Evolutionary conservation across 2,888 invertebrate species (phyloP).

Genomic region (Lochmaea crataegi): DNA sequence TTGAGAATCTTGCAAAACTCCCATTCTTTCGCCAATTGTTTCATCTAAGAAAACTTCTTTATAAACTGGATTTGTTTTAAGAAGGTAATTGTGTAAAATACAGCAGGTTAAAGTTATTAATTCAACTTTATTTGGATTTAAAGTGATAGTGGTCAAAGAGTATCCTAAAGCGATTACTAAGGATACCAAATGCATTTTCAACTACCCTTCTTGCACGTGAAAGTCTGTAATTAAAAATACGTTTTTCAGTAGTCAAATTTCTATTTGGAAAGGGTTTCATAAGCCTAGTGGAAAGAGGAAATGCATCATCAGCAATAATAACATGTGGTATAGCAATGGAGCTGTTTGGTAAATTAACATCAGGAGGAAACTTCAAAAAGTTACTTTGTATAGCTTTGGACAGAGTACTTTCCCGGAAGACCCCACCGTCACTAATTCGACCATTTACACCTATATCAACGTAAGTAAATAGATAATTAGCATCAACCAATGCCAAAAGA

Average conservation of each 20-base stretch:
- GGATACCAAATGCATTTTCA: constrained; percentile 14
- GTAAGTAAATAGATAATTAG: constrained; percentile 10
- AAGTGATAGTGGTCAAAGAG: too few relatives aligned
- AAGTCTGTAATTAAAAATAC: not conserved
- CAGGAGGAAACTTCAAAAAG: not conserved
- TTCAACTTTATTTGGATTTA: too few relatives aligned
- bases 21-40: too few relatives aligned
- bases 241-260: not conserved
- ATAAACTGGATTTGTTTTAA: not conserved
- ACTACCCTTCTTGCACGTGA: not conserved
- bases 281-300: not conserved
- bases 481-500: constrained; percentile 20
- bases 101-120: too few relatives aligned
- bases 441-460: constrained; percentile 25
- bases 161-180: not conserved
- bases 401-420: constrained; percentile 6
- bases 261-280: not conserved
- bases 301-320: constrained; percentile 1
- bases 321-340: not conserved
- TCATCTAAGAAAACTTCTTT: too few relatives aligned
- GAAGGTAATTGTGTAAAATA: not conserved
- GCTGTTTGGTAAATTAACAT: constrained; percentile 1
- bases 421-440: constrained; percentile 21
- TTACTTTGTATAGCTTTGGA: not conserved
- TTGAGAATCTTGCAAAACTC: too few relatives aligned